These are phyloP conservation scores for Drosophila buzzatii DNA, from an alignment of 2,888 invertebrate genomes.

Conservation along the genomic window DNA sequence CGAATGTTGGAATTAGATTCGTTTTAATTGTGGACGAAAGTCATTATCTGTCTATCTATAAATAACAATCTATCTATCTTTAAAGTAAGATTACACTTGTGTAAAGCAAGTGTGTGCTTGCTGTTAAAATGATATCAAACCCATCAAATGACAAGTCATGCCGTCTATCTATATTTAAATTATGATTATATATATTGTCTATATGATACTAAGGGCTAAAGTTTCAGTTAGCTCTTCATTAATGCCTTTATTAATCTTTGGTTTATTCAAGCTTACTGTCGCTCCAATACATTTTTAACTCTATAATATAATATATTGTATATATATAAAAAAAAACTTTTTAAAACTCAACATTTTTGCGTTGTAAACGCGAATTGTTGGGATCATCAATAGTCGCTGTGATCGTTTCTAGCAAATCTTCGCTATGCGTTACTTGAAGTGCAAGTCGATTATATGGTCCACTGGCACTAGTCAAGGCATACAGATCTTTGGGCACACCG, in stretches of 20 bases:
- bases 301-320: background rate
- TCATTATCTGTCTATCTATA: background rate
- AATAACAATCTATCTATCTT: background rate
- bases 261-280: background rate
- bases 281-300: background rate
- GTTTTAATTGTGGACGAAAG: background rate
- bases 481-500: slow-evolving; percentile 73
- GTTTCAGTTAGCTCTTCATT: background rate
- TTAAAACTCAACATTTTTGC: slow-evolving; percentile 68
- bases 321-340: background rate
- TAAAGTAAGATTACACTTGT: background rate
- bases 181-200: too few species aligned
- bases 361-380: slow-evolving; percentile 65
- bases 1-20: background rate
- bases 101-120: too few species aligned
- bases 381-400: slow-evolving; percentile 81
- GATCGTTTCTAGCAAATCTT: slow-evolving; percentile 78
- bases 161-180: background rate
- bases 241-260: background rate
- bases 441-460: slow-evolving; percentile 84
- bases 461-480: slow-evolving; percentile 62
- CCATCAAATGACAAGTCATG: background rate
- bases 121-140: background rate
- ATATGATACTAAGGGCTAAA: background rate
- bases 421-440: slow-evolving; percentile 46